Conservation (phyloP, 1,140 invertebrate species). For the Drosophila erecta region DNA sequence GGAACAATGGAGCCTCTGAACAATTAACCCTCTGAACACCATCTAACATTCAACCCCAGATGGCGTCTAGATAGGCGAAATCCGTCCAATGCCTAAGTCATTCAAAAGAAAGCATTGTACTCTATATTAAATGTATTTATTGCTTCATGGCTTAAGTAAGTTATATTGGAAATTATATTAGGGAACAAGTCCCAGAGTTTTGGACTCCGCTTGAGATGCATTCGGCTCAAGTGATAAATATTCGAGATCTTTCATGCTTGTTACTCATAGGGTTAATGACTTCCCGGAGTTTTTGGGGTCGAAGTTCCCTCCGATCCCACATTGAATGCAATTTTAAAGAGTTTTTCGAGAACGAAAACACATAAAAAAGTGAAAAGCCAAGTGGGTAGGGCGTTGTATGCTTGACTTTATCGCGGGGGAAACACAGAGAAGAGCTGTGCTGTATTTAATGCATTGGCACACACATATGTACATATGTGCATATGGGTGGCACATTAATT, state of each 20-base stretch:
- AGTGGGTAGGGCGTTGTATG: conserved; percentile 18
- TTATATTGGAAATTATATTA: background rate
- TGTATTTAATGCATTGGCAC: conserved; percentile 21
- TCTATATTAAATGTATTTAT: background rate
- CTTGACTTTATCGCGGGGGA: conserved; percentile 23
- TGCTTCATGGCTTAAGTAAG: background rate
- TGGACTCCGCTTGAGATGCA: background rate
- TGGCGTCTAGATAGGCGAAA: conserved; percentile 5
- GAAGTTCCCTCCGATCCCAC: conserved; percentile 4
- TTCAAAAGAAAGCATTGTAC: background rate
- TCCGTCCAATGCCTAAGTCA: conserved; percentile 4
- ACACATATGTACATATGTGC: conserved; percentile 7
- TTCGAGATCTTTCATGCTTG: conserved; percentile 10
- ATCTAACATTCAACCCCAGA: conserved; percentile 19
- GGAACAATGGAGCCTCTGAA: conserved; percentile 24
- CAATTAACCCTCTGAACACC: conserved; percentile 16
- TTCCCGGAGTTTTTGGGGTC: conserved; percentile 21
- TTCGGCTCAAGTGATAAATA: background rate
- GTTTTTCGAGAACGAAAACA: conserved; percentile 7
- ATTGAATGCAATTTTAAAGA: conserved; percentile 36
- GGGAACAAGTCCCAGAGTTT: background rate
- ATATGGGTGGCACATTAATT: conserved; percentile 31
- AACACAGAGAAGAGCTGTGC: conserved; percentile 8
- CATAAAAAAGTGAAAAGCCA: background rate
- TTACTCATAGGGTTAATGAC: conserved; percentile 26